Percentiles rank a stretch among this genome's conserved stretches.
Evolutionary conservation across 1,140 invertebrate species (phyloP).

Genomic region (Penaeus japonicus): DNA sequence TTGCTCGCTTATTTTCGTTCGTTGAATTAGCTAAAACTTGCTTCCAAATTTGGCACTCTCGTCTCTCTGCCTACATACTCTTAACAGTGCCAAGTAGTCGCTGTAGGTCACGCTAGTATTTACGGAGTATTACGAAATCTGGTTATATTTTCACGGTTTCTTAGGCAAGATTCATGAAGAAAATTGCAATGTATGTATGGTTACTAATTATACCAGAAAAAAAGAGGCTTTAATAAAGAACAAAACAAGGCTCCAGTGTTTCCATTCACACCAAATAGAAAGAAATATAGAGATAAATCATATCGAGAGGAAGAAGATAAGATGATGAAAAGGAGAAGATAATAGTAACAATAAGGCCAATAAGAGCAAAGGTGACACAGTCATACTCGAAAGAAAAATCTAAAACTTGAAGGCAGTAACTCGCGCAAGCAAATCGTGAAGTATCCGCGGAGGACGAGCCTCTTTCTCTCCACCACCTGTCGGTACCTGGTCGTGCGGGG

Average conservation of each 20-base stretch:
- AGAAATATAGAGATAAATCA: background rate
- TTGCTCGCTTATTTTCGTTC: too few species aligned
- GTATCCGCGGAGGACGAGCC: background rate
- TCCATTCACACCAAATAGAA: slow-evolving; percentile 34
- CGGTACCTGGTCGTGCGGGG: slow-evolving; percentile 25
- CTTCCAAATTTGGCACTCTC: too few species aligned
- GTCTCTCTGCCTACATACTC: too few species aligned
- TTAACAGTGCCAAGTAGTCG: too few species aligned
- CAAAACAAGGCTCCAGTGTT: slow-evolving; percentile 43
- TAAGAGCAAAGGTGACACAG: background rate
- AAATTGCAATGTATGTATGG: slow-evolving; percentile 18
- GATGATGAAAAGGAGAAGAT: background rate
- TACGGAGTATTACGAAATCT: background rate
- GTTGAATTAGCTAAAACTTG: too few species aligned
- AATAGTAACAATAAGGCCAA: background rate
- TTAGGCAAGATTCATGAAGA: background rate
- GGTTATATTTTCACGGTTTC: background rate
- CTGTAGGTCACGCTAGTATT: too few species aligned
- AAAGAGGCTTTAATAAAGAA: slow-evolving; percentile 45
- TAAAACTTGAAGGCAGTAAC: too few species aligned
- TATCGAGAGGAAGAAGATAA: background rate
- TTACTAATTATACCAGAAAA: slow-evolving; percentile 18
- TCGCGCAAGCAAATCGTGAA: too few species aligned
- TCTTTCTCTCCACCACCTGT: slow-evolving; percentile 37
- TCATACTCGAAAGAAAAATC: background rate